Conservation (phyloP, 2,888 invertebrate species). For the Bembecia ichneumoniformis region DNA sequence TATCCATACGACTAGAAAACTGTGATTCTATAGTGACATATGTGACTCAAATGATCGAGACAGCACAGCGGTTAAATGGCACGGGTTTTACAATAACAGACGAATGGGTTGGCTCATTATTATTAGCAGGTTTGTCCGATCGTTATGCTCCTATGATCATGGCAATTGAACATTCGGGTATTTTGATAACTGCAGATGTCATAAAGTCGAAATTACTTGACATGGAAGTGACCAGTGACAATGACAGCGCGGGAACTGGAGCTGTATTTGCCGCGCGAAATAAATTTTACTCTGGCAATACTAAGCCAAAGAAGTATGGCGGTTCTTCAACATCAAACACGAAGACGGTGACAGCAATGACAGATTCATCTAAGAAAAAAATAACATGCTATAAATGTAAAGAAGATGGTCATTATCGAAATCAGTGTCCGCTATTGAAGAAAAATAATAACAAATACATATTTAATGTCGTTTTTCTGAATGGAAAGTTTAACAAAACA, state of each 20-base stretch:
- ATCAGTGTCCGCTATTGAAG: no score
- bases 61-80: constrained; percentile 5
- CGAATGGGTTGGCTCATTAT: no score
- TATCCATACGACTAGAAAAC: no score
- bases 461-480: no score
- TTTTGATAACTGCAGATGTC: constrained; percentile 5
- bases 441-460: no score
- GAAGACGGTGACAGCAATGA: not conserved
- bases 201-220: constrained; percentile 7
- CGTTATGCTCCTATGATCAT: constrained; percentile 11
- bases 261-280: no score
- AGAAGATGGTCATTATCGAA: not conserved
- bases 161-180: constrained; percentile 12
- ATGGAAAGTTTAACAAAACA: no score
- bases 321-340: no score
- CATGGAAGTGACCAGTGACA: no score
- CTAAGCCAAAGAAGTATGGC: no score
- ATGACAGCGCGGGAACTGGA: no score
- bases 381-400: not conserved
- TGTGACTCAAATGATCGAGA: constrained; percentile 7
- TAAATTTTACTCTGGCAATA: no score
- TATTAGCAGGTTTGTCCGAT: constrained; percentile 10
- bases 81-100: constrained; percentile 10
- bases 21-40: constrained; percentile 7
- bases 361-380: not conserved